Base-by-base conservation (phyloP, 1,140 invertebrate genomes). In the Hyphantria cunea region DNA sequence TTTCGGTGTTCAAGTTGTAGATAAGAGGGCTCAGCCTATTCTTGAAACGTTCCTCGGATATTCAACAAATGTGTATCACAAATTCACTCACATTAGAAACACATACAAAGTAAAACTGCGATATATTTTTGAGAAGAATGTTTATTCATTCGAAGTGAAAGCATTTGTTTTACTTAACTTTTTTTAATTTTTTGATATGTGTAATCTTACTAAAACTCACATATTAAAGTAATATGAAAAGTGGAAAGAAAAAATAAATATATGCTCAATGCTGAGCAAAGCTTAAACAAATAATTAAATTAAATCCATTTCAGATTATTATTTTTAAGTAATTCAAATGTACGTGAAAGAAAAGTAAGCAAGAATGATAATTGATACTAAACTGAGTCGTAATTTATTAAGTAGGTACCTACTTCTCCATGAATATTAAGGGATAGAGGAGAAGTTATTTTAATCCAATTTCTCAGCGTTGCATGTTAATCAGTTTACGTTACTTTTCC, bases 401-500 rank as follows among this genome's bases (percentile, higher is more conserved):
- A 60, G 51, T 64, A 63, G 49, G 47, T 66, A 61, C 37, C 45
- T 60, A 59, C 63, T 53, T 45, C 64, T 69, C 59, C 64, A 72
- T 78, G 72, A 78, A 78, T 75, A 78, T 72, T 78, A 64, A 78
- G 67, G 50, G 45, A 55, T 66, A 61, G 63, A 61, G 55, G 48
- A 74, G 66, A 71, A 74, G 59, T 76, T 76, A 66, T 70, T 68
- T 72, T 70, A 74, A 74, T 74, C 63, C 62, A 42, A 72, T 72
- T 73, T 64, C 55, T 47, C 44, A 47, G 42, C 51, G 44, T 44
- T 69, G 64, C 64, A 71, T 71, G 32, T 51, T 76, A 76, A 76
- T 74, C 69, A 71, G 68, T 67, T 69, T 67, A 67, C 42, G 51
- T 66, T 68, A 63, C 65, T 60, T 67, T 66, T 34, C 45, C 62